Evolutionary conservation across 2,888 invertebrate species (phyloP), one percentile per base, ranked within the genome.

Genomic region (Athalia circularis): DNA sequence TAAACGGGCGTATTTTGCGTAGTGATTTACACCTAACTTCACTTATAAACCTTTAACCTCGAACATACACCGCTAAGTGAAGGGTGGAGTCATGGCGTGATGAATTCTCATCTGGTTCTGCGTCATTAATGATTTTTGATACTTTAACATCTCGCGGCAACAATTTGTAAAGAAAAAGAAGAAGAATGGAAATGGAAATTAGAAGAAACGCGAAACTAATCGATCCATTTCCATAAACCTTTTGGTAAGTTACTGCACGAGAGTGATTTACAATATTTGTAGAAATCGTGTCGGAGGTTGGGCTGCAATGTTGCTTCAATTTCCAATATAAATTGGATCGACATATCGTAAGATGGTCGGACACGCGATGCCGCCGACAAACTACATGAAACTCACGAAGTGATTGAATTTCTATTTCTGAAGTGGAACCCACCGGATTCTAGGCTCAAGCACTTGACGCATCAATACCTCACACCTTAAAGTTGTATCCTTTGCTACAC

Each of bases 371-470:
- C 62, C 75, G 43, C 54, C 62, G 62, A 62, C 75, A 64, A 75
- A 75, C 75, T 75, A 62, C 75, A 64, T 75, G 6, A 62, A 75
- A 75, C 75, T 75, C n/a, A 13, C 57, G 45, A 75, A 75, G 62
- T 64, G 75, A 75, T 75, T 75, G 75, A 75, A 61, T 74, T 74
- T 74, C 74, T 74, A 74, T 61, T 61, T 62, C 74, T 74, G 74
- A 62, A 61, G 62, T 62, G 57, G 50, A 74, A 45, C 61, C 59
- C 13, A 29, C 62, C 62, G 13, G 48, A 13, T n/a, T 54, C 15
- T 68, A 68, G 68, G 68, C 68, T 43, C 50, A 9, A 47, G 54
- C 68, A 68, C 68, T 68, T 52, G 45, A 70, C 45, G 57, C 57
- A 70, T 1, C 52, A 52, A 11, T 52, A 52, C 52, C 52, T 9